Evolutionary conservation across 1,140 invertebrate species (phyloP), one percentile per base, ranked within the genome.

Genomic region (Homalodisca vitripennis): DNA sequence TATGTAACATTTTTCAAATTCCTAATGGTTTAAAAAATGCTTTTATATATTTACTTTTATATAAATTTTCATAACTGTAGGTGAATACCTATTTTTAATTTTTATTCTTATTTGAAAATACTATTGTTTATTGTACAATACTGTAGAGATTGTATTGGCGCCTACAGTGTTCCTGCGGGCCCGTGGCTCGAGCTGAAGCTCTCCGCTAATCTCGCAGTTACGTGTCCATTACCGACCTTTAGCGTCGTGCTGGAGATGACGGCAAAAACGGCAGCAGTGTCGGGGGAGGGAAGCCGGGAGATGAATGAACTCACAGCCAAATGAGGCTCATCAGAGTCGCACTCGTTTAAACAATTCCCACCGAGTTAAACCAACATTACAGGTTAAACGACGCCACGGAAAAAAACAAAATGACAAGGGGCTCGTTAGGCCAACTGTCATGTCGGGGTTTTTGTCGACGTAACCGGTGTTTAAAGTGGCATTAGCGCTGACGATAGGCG

Each of bases 361-460:
- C 55, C 55, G 24, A 22, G 55, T 60, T 60, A 60, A 27, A 60
- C 27, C 55, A 60, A 60, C 55, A 60, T 60, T 60, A 60, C 55
- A 26, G 55, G 55, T 60, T 60, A 60, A 60, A 60, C 55, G 55
- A 60, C 55, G 55, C 24, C 55, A 26, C 27, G 14, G 29, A 60
- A 60, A 60, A 60, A 60, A 22, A 60, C 26, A 60, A 60, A 60
- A 27, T 24, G 55, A 60, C 55, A 60, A 60, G 55, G 17, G 55
- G 55, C 55, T 60, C 55, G 55, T 60, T 60, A 60, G 14, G 29
- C 55, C 55, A 27, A 60, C 55, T 60, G 55, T n/a, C n/a, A n/a
- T n/a, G n/a, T 60, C 55, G 55, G 26, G 55, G 55, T 60, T 60
- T 60, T 60, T 60, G 55, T 60, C 55, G 24, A 13, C 17, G 55